Evolutionary conservation across 2,888 invertebrate species (phyloP).

Genomic region (Orthosia gracilis): DNA sequence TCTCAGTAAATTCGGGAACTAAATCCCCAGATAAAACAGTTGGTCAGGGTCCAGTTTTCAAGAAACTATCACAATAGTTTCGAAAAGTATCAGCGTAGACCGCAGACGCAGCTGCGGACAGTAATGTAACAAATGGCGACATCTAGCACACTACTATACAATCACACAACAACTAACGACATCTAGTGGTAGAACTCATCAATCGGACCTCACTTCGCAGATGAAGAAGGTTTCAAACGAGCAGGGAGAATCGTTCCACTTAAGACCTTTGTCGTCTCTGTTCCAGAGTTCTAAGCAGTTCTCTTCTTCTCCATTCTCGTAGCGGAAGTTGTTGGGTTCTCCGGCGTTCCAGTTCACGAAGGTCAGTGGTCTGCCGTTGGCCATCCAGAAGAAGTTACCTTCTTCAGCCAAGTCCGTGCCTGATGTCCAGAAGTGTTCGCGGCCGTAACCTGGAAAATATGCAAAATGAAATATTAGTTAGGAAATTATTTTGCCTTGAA

Average conservation of each 20-base stretch:
- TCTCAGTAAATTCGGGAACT: constrained; percentile 21
- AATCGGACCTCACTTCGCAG: constrained; percentile 94
- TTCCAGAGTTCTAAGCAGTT: constrained; percentile 98
- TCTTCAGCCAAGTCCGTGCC: constrained; percentile 98
- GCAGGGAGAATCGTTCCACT: constrained; percentile 98
- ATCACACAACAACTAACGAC: constrained; percentile 74
- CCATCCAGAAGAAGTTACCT: constrained; percentile 98
- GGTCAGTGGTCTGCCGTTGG: constrained; percentile 96
- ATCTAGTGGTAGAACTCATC: constrained; percentile 67
- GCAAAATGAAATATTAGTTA: neutral
- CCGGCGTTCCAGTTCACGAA: constrained; percentile 98
- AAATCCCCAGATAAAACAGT: constrained; percentile 15
- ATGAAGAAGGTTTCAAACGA: constrained; percentile 98
- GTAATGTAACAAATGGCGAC: constrained; percentile 67
- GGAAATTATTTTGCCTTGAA: neutral
- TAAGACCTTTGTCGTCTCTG: constrained; percentile 97
- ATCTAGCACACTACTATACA: constrained; percentile 77
- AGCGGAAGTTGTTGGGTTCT: constrained; percentile 98
- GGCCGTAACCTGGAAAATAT: constrained; percentile 93
- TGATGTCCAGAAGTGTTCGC: constrained; percentile 98
- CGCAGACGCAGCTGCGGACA: constrained; percentile 54
- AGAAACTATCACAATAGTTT: constrained; percentile 52
- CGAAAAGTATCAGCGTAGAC: constrained; percentile 50
- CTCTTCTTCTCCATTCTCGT: constrained; percentile 98
- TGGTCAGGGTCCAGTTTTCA: constrained; percentile 48